phyloP scores from a whole-genome alignment of 2,113 vertebrate species.

The cattle (Bos taurus) region ARS-UCD2.0 NC_037357.1:136379001-136379500 shows the following conservation, averaged over 20 bases:
- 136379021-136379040: no score
- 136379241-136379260: fast-evolving
- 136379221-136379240: not conserved
- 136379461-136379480: fast-evolving
- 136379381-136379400: not conserved
- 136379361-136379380: fast-evolving
- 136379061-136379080: not conserved
- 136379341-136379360: fast-evolving
- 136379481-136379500: not conserved
- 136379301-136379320: fast-evolving
- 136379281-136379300: no score
- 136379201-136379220: fast-evolving
- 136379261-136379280: fast-evolving
- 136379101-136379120: fast-evolving
- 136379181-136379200: no score
- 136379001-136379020: not conserved
- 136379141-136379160: not conserved
- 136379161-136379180: not conserved
- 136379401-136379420: fast-evolving
- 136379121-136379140: not conserved
- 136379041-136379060: not conserved
- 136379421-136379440: not conserved
- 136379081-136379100: not conserved
- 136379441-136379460: not conserved
- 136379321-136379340: fast-evolving